phyloP scores from a whole-genome alignment of 1,140 invertebrate species.

The Lethocerus indicus region DNA sequence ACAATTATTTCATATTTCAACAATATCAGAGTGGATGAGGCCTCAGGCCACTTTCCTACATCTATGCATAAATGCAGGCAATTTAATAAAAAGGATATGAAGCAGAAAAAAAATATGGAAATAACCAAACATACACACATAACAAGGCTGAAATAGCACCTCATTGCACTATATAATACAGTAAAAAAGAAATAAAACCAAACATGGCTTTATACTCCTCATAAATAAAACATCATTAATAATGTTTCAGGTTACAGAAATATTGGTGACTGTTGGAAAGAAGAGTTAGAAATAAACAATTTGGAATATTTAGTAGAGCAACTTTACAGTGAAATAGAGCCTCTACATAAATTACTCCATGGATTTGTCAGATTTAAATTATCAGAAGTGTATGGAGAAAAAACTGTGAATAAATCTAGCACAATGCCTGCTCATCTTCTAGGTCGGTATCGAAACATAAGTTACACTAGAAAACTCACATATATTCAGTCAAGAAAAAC shows the following conservation, averaged over 20 bases:
- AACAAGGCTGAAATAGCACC: too few relatives aligned
- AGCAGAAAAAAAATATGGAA: too few relatives aligned
- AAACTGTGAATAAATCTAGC: slow-evolving; percentile 24
- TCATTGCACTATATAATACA: neutral
- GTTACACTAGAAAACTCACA: too few relatives aligned
- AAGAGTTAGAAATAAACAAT: slow-evolving; percentile 35
- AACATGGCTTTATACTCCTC: neutral
- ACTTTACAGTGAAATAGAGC: slow-evolving; percentile 36
- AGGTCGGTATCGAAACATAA: slow-evolving; percentile 26
- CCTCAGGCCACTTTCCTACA: too few relatives aligned
- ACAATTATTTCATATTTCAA: too few relatives aligned
- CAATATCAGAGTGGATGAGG: too few relatives aligned
- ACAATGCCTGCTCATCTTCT: slow-evolving; percentile 50
- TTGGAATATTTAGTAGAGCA: slow-evolving; percentile 30
- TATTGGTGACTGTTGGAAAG: slow-evolving; percentile 38
- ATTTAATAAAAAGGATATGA: slow-evolving; percentile 10
- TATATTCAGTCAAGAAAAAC: too few relatives aligned
- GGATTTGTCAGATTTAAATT: slow-evolving; percentile 41
- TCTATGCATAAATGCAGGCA: slow-evolving; percentile 12
- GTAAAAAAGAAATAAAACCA: neutral
- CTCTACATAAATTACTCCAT: slow-evolving; percentile 50
- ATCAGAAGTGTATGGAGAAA: slow-evolving; percentile 25
- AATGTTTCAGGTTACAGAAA: slow-evolving; percentile 33
- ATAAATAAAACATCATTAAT: neutral
- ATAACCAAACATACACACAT: too few relatives aligned